Evolutionary conservation across 1,140 invertebrate species (phyloP).

Genomic region (Euschistus heros): DNA sequence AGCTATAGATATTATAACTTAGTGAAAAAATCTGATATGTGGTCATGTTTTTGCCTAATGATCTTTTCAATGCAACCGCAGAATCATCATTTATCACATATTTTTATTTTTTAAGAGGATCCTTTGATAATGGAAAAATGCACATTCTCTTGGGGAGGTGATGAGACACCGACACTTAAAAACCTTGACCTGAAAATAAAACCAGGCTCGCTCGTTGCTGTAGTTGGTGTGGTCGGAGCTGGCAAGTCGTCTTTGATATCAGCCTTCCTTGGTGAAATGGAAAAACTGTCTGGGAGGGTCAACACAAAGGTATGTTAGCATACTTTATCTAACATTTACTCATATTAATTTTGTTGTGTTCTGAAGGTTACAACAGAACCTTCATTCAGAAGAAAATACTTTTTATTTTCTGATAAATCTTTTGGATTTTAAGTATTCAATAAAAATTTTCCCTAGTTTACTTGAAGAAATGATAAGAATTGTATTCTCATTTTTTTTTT

Average conservation of each 20-base stretch:
- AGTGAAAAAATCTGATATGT: no score
- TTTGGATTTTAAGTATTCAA: no score
- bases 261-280: slow-evolving; percentile 82
- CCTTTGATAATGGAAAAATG: slow-evolving; percentile 68
- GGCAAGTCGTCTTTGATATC: slow-evolving; percentile 83
- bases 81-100: neutral
- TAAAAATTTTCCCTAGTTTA: no score
- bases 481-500: no score
- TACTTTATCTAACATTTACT: neutral
- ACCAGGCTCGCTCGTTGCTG: slow-evolving; percentile 59
- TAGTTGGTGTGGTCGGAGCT: slow-evolving; percentile 78
- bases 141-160: slow-evolving; percentile 61
- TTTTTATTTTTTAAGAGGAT: slow-evolving; percentile 46
- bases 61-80: neutral
- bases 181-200: slow-evolving; percentile 63
- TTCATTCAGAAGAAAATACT: neutral
- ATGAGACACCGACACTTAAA: slow-evolving; percentile 46
- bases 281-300: slow-evolving; percentile 63
- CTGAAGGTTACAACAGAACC: no score
- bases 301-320: slow-evolving; percentile 50
- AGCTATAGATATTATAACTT: no score
- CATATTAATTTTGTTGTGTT: no score
- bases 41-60: no score
- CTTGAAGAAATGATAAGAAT: no score
- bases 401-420: no score